phyloP scores from a whole-genome alignment of 1,140 invertebrate species.

The Drosophila nigrodunni region DNA sequence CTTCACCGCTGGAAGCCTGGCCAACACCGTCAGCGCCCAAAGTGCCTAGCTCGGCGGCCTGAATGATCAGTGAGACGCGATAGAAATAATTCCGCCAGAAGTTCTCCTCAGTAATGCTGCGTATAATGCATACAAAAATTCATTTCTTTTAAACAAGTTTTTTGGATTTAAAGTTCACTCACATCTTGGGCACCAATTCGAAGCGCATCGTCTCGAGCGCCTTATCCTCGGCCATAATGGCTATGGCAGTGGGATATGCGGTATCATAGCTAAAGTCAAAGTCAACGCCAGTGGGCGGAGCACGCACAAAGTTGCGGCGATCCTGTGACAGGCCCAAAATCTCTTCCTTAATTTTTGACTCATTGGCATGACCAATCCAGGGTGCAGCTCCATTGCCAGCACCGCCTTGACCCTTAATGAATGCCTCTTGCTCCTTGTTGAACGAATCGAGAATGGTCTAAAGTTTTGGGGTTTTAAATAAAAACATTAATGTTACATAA shows the following conservation, averaged over 20 bases:
- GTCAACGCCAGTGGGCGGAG: conserved; percentile 97
- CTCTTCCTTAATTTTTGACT: conserved; percentile 95
- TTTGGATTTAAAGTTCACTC: conserved; percentile 76
- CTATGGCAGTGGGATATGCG: conserved; percentile 95
- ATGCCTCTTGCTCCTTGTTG: conserved; percentile 98
- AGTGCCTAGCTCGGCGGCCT: conserved; percentile 93
- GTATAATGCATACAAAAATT: not conserved
- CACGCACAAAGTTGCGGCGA: conserved; percentile 97
- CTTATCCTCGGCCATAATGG: conserved; percentile 96
- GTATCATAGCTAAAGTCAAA: conserved; percentile 98
- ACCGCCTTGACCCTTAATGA: conserved; percentile 93
- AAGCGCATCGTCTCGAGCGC: conserved; percentile 99
- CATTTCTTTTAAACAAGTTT: not conserved
- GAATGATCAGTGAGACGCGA: conserved; percentile 98
- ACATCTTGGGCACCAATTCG: conserved; percentile 99
- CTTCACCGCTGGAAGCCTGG: conserved; percentile 84
- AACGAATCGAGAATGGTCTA: conserved; percentile 98
- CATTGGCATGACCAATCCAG: conserved; percentile 96
- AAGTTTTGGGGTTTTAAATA: conserved; percentile 2
- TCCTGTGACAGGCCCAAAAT: conserved; percentile 98
- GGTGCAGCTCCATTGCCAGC: conserved; percentile 93
- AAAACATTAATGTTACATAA: not conserved
- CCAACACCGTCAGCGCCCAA: conserved; percentile 84
- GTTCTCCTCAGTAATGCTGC: conserved; percentile 97
- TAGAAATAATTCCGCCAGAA: conserved; percentile 99